These are phyloP conservation scores for Girardia tigrina DNA, from an alignment of 2,888 invertebrate genomes.

Conservation along the genomic window DNA sequence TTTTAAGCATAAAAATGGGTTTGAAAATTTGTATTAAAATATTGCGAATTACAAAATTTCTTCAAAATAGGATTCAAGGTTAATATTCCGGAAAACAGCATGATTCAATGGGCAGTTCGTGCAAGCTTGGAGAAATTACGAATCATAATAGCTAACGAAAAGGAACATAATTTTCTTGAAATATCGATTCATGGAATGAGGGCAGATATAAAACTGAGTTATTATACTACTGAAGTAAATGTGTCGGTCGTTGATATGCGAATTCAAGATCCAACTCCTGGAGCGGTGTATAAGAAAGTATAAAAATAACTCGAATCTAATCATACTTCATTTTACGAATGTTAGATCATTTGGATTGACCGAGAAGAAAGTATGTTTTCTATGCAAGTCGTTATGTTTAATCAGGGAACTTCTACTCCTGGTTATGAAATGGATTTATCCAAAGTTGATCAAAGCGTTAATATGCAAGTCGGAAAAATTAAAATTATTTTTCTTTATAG, in stretches of 20 bases:
- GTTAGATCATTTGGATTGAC: slow-evolving; percentile 64
- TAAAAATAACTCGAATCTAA: not conserved
- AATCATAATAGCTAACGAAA: slow-evolving; percentile 20
- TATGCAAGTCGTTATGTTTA: slow-evolving; percentile 63
- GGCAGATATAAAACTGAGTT: slow-evolving; percentile 31
- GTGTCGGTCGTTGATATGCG: slow-evolving; percentile 26
- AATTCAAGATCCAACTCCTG: not conserved
- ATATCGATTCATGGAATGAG: slow-evolving; percentile 21
- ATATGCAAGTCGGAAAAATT: slow-evolving; percentile 67
- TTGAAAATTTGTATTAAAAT: too few relatives aligned
- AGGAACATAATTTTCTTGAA: slow-evolving; percentile 39
- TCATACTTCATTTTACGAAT: slow-evolving; percentile 33
- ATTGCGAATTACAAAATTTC: too few relatives aligned
- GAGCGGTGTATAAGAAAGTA: slow-evolving; percentile 25
- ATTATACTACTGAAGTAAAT: slow-evolving; percentile 30
- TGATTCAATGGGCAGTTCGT: slow-evolving; percentile 26
- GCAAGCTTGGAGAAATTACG: slow-evolving; percentile 14
- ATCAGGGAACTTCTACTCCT: slow-evolving; percentile 52
- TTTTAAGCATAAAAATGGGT: too few relatives aligned
- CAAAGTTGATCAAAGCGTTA: slow-evolving; percentile 63
- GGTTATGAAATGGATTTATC: slow-evolving; percentile 47
- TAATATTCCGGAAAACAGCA: slow-evolving; percentile 9
- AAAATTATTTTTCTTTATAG: slow-evolving; percentile 67
- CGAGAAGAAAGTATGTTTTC: slow-evolving; percentile 58
- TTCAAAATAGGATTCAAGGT: not conserved